A percentile compares a stretch with the other conserved stretches of the same genome.
These are phyloP conservation scores for Antedon mediterranea DNA, from an alignment of 53 echinoderm and acorn worm genomes.

Conservation along the genomic window DNA sequence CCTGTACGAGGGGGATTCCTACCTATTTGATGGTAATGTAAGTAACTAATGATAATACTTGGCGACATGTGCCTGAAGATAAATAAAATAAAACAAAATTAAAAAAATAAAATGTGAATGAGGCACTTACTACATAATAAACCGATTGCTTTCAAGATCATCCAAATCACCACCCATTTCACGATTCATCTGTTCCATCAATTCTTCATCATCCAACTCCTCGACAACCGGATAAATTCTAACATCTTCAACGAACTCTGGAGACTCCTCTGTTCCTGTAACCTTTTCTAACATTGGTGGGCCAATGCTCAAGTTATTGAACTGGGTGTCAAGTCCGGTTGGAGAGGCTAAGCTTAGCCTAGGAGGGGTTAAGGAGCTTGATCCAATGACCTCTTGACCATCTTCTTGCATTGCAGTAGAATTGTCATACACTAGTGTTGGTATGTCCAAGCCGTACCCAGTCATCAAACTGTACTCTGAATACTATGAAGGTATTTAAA, in stretches of 20 bases:
- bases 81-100: neutral
- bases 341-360: neutral
- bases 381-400: neutral
- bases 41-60: too few species aligned
- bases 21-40: too few species aligned
- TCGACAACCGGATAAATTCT: neutral
- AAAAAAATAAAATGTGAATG: too few species aligned
- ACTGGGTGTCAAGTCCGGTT: neutral
- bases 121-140: neutral
- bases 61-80: too few species aligned
- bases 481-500: neutral
- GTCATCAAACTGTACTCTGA: neutral
- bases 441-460: neutral
- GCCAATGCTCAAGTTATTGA: neutral
- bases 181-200: slow-evolving; percentile 24
- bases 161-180: slow-evolving; percentile 22
- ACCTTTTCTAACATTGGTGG: neutral
- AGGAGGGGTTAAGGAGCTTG: neutral
- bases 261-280: neutral
- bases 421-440: neutral
- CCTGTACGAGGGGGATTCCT: too few species aligned
- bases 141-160: slow-evolving; percentile 4
- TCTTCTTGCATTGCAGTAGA: neutral
- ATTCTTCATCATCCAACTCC: slow-evolving; percentile 10
- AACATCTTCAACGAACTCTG: neutral